Evolutionary conservation across 2,888 invertebrate genomes (phyloP), one percentile per base, ranked within the genome.

Genomic region (Himalopsyche anomala): DNA sequence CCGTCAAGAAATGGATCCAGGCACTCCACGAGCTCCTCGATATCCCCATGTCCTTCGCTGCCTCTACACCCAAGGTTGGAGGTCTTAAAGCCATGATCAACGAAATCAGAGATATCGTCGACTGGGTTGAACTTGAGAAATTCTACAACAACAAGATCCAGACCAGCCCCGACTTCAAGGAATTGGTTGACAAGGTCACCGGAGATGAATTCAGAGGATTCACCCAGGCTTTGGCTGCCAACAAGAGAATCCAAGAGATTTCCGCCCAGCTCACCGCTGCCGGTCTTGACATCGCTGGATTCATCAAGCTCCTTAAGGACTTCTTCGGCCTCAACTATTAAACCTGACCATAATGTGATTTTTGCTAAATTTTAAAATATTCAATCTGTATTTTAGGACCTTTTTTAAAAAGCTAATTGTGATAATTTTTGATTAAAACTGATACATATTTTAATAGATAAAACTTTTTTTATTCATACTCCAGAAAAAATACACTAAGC

Each of bases 161-260:
- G 54, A 85, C 79, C 80, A 87, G 87, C 80, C 54, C 84, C 19
- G 87, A 87, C 28, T 87, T 84, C 81, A 80, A 80, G 6, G 40
- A 12, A 4, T 55, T 87, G 15, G 54, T 87, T 38, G 80, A 55
- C 15, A 62, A 83, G 38, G n/a, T 87, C 17, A 80, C 79, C 17
- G 82, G 84, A 5, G 82, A 81, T 9, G 85, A 87, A 62, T 87
- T 87, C 82, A 83, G 40, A 62, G 85, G 79, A 17, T 80, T 87
- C 28, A 55, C 79, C 15, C 80, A 84, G 8, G 85, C 82, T 9
- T 62, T 87, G 51, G 51, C 56, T 42, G 87, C 84, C 82, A 84
- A 87, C 40, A 45, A 84, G 42, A 74, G 54, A 19, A 83, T 87
- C 51, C 84, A 82, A 42, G 74, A 85, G 40, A 85, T 87, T 38